These are phyloP conservation scores for Helicoverpa armigera DNA, from an alignment of 1,140 invertebrate genomes.

Conservation along the genomic window DNA sequence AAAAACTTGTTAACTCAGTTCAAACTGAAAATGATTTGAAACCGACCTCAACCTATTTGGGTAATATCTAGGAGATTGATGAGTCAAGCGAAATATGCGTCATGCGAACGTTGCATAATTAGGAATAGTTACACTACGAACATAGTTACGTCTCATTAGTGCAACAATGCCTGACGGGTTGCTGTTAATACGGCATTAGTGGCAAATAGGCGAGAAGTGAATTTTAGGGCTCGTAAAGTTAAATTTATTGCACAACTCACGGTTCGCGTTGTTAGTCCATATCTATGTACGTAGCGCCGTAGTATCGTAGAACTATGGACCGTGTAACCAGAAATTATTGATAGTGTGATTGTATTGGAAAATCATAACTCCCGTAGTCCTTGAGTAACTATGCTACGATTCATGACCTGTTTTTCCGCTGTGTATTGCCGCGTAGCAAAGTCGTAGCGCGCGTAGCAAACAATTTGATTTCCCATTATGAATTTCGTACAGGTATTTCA, in stretches of 20 bases:
- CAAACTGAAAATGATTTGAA: not conserved
- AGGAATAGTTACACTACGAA: not conserved
- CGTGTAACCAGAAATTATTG: too few species aligned
- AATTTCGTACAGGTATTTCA: not conserved
- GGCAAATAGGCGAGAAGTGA: conserved; percentile 25
- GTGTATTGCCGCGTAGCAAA: conserved; percentile 6
- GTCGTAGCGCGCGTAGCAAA: conserved; percentile 32
- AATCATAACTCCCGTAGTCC: too few species aligned
- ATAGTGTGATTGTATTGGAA: too few species aligned
- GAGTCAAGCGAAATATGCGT: too few species aligned
- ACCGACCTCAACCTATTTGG: too few species aligned
- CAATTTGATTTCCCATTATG: not conserved
- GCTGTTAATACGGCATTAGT: conserved; percentile 28
- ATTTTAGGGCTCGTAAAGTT: conserved; percentile 39
- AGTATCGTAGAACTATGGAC: too few species aligned
- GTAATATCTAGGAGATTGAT: too few species aligned
- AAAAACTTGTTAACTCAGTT: not conserved
- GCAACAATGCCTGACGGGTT: conserved; percentile 22
- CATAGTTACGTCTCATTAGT: conserved; percentile 41
- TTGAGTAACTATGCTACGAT: too few species aligned
- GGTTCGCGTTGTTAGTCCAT: conserved; percentile 10
- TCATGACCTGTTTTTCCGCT: not conserved
- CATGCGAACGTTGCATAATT: not conserved
- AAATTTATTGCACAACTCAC: conserved; percentile 27
- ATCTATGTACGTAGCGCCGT: not conserved